Base-by-base conservation (phyloP, 1,140 invertebrate species). In the Amphibalanus amphitrite region DNA sequence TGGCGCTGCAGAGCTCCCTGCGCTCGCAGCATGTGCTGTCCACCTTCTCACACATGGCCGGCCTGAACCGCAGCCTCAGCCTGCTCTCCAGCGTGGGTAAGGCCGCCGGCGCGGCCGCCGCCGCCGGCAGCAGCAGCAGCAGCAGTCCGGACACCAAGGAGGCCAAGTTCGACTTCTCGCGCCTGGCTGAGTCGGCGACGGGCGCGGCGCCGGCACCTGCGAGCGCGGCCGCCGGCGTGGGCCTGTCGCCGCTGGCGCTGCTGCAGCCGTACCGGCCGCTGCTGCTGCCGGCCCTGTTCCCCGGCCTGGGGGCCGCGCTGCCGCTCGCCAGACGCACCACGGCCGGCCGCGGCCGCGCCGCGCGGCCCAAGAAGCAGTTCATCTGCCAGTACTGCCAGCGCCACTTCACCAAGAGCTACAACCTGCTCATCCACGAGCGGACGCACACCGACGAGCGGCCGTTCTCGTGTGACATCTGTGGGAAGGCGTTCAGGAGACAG, bases 351-450 rank as follows among this genome's bases (percentile, higher is more conserved):
- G 71, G 74, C 25, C 72, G 91, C 40, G 88, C 91, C 0, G 89
- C 90, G 0, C 82, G 93, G 72, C 92, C 93, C 6, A 96, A 96
- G 79, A 96, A 97, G 78, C 92, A 98, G 79, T 98, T 97, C 80
- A 97, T 98, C 76, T 98, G 96, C 83, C 93, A 95, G 82, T 98
- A 93, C 82, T 98, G 96, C 80, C 90, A 93, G 78, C 85, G 96
- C 17, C 92, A 97, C 77, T 98, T 98, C 80, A 98, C 95, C 30
- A 98, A 98, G 81, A 94, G 91, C 20, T 98, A 98, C 83, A 99
- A 99, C 81, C 83, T 99, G 75, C 85, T 98, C 69, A 98, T 98
- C 72, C 95, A 98, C 83, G 95, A 97, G 78, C 82, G 95, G 73
- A 98, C 95, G 1, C 96, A 98, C 77, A 98, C 96, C 17, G 93